phyloP scores from a whole-genome alignment of 2,888 invertebrate genomes.

The Drosophila cognata region DNA sequence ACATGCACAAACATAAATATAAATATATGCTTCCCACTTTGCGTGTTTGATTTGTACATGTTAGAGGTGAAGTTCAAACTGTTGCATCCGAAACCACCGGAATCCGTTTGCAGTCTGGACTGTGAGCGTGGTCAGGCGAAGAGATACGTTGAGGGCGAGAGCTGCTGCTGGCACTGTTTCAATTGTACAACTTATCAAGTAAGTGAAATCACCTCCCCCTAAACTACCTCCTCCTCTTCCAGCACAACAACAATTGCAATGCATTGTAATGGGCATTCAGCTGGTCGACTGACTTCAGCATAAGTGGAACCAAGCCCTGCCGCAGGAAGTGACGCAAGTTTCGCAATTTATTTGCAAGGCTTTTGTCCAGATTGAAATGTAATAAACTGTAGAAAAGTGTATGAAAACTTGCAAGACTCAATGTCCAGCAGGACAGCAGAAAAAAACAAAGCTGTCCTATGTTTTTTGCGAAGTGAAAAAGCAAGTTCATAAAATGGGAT shows the following conservation, averaged over 20 bases:
- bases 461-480: not conserved
- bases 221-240: not conserved
- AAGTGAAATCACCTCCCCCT: constrained; percentile 61
- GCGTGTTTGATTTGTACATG: constrained; percentile 19
- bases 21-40: not conserved
- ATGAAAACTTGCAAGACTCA: constrained; percentile 18
- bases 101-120: constrained; percentile 95
- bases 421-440: constrained; percentile 4
- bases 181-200: constrained; percentile 95
- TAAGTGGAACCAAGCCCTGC: constrained; percentile 17
- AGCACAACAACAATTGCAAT: not conserved
- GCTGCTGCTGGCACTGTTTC: constrained; percentile 97
- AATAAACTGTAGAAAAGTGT: constrained; percentile 51
- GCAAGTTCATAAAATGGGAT: constrained; percentile 42
- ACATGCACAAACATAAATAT: not conserved
- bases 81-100: constrained; percentile 91
- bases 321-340: constrained; percentile 32
- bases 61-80: constrained; percentile 94
- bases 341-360: constrained; percentile 69
- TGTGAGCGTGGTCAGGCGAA: constrained; percentile 96
- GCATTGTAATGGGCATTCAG: constrained; percentile 45
- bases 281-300: constrained; percentile 39
- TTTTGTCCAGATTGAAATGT: constrained; percentile 70
- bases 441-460: constrained; percentile 3
- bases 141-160: constrained; percentile 96